Percentiles rank a stretch among this genome's conserved stretches.
Evolutionary conservation across 2,113 vertebrate genomes (phyloP).

Genomic region (Taxidea taxus): DNA sequence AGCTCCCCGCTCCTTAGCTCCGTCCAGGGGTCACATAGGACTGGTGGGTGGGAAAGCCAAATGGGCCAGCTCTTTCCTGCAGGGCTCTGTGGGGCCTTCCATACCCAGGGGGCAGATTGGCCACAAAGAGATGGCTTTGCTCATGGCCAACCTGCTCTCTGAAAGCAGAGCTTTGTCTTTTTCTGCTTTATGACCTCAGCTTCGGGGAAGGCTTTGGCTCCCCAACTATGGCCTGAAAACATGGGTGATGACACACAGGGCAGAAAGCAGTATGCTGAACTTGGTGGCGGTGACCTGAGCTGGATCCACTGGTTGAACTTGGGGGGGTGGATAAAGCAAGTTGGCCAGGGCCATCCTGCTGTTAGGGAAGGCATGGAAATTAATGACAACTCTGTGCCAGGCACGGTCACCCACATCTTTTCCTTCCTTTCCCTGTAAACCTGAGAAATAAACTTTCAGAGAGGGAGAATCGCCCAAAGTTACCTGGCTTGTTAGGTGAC

Average conservation of each 20-base stretch:
- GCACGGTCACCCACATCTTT: neutral
- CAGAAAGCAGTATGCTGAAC: neutral
- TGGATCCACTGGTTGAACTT: neutral
- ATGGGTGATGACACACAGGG: slow-evolving; percentile 11
- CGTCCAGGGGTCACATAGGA: neutral
- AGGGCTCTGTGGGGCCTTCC: neutral
- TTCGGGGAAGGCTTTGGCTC: slow-evolving; percentile 42
- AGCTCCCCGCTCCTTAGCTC: neutral
- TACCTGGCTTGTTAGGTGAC: neutral
- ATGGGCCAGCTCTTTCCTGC: neutral
- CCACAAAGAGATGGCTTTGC: neutral
- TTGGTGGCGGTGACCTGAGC: neutral
- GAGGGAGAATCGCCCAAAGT: neutral
- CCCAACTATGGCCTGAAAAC: neutral
- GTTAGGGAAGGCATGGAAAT: neutral
- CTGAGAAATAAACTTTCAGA: neutral
- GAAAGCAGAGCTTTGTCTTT: slow-evolving; percentile 49
- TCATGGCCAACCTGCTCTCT: neutral
- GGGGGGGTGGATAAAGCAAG: neutral
- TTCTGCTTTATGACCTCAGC: slow-evolving; percentile 59
- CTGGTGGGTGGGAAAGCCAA: neutral
- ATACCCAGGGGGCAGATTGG: neutral
- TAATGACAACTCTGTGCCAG: neutral
- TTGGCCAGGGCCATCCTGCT: neutral
- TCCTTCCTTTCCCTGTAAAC: neutral